Evolutionary conservation across 1,140 invertebrate species (phyloP).

Genomic region (Trypoxylus dichotomus): DNA sequence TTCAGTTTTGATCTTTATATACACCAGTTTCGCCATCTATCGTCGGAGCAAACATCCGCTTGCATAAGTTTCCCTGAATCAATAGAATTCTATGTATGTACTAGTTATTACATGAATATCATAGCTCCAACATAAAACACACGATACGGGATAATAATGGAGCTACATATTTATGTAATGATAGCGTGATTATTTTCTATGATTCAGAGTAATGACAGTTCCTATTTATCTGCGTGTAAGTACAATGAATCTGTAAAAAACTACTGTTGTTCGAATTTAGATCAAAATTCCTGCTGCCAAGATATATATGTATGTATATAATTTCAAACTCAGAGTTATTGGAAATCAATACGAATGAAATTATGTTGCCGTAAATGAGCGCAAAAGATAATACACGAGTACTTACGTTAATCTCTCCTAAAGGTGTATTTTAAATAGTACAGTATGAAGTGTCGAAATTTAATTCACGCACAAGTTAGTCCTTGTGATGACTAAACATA

Average conservation of each 20-base stretch:
- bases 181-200: background rate
- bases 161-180: background rate
- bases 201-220: background rate
- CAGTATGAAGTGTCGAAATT: too few relatives aligned
- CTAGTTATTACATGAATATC: too few relatives aligned
- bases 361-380: too few relatives aligned
- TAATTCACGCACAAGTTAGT: background rate
- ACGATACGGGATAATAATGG: background rate
- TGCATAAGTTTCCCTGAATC: background rate
- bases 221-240: background rate
- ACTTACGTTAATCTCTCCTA: too few relatives aligned
- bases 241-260: background rate
- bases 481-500: background rate
- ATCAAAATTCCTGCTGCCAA: background rate
- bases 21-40: background rate
- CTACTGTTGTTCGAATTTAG: background rate
- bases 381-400: too few relatives aligned
- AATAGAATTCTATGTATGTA: background rate
- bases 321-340: too few relatives aligned
- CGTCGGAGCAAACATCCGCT: background rate
- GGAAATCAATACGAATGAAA: too few relatives aligned
- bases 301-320: too few relatives aligned
- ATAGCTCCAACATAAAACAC: too few relatives aligned
- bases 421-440: too few relatives aligned
- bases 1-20: too few relatives aligned